phyloP scores from a whole-genome alignment of 2,797 vertebrate species.

The Morus bassanus region DNA sequence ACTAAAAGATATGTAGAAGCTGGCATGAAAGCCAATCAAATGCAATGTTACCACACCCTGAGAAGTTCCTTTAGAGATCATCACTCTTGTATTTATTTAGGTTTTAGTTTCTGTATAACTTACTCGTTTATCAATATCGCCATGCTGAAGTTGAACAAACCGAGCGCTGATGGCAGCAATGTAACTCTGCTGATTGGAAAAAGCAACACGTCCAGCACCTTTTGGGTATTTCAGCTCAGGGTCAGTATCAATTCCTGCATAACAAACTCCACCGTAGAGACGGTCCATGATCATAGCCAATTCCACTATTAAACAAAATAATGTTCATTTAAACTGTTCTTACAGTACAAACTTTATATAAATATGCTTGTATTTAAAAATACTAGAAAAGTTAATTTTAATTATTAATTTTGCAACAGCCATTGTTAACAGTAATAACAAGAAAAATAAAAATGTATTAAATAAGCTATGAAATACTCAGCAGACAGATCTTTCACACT shows the following conservation, averaged over 20 bases:
- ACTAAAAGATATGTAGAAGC: background rate
- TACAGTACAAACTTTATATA: background rate
- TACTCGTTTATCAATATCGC: slow-evolving; percentile 98
- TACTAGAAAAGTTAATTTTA: background rate
- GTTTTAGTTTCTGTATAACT: slow-evolving; percentile 21
- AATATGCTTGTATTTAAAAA: background rate
- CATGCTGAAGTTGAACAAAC: slow-evolving; percentile 98
- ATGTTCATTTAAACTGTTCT: background rate
- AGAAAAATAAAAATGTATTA: background rate
- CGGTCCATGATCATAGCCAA: slow-evolving; percentile 99
- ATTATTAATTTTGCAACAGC: background rate
- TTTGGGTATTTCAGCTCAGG: slow-evolving; percentile 98
- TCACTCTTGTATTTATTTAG: background rate
- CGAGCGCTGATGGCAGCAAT: slow-evolving; percentile 97
- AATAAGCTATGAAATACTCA: background rate
- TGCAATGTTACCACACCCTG: background rate
- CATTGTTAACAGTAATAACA: background rate
- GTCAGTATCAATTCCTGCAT: slow-evolving; percentile 96
- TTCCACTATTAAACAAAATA: slow-evolving; percentile 81
- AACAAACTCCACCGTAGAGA: slow-evolving; percentile 96
- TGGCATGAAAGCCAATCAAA: background rate
- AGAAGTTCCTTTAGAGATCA: background rate
- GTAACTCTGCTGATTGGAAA: slow-evolving; percentile 99
- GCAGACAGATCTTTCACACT: background rate
- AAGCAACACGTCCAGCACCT: slow-evolving; percentile 95